phyloP scores from a whole-genome alignment of 2,797 vertebrate genomes.

The Myoxocephalus aenaeus region DNA sequence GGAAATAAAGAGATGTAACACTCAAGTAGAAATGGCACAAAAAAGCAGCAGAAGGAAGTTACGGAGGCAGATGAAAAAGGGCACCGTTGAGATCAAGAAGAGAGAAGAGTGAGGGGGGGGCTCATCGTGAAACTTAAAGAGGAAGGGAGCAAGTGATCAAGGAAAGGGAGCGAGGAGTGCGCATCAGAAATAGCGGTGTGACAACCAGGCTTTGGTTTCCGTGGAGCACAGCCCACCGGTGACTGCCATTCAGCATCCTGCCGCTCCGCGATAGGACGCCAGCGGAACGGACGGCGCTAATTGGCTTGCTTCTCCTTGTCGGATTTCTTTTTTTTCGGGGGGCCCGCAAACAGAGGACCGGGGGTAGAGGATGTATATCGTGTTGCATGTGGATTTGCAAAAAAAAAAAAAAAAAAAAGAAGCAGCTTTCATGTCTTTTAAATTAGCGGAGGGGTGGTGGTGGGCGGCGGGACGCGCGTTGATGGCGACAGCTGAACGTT shows the following conservation, averaged over 20 bases:
- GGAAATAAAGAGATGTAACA: conserved; percentile 5
- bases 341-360: conserved; percentile 14
- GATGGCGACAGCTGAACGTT: conserved; percentile 27
- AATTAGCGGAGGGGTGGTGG: conserved; percentile 26
- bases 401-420: conserved; percentile 41
- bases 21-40: too few species aligned
- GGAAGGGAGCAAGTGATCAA: conserved; percentile 6
- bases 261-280: conserved; percentile 65
- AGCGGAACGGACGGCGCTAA: conserved; percentile 76
- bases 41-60: too few species aligned
- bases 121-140: background rate
- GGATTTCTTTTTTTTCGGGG: conserved; percentile 49
- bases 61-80: too few species aligned
- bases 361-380: conserved; percentile 33
- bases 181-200: conserved; percentile 54
- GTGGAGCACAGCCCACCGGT: conserved; percentile 54
- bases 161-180: conserved; percentile 22
- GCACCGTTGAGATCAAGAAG: background rate
- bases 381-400: conserved; percentile 72
- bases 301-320: conserved; percentile 77
- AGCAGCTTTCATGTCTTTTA: conserved; percentile 58
- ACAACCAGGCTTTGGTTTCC: conserved; percentile 57
- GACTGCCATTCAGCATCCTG: conserved; percentile 71
- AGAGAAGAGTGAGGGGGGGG: background rate
- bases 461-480: background rate